phyloP scores from a whole-genome alignment of 2,797 vertebrate genomes.

The Hydrophis major region DNA sequence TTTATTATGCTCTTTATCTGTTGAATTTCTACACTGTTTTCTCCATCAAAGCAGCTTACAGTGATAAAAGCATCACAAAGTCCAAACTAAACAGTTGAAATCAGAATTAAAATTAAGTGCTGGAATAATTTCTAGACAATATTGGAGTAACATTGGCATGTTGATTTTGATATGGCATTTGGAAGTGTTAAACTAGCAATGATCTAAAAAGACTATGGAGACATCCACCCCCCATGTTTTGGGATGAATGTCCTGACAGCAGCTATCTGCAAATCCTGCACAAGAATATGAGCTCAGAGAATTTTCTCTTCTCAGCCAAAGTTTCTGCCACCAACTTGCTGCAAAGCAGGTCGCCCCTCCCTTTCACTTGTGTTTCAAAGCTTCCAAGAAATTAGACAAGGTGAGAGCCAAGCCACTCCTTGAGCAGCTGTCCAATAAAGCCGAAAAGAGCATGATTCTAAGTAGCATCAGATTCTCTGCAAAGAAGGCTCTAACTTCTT shows the following conservation, averaged over 20 bases:
- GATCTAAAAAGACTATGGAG: not conserved
- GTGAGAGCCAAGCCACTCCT: slow-evolving; percentile 36
- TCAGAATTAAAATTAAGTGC: not conserved
- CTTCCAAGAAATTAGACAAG: slow-evolving; percentile 60
- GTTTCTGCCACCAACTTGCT: slow-evolving; percentile 30
- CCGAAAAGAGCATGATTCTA: slow-evolving; percentile 23
- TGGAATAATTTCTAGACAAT: not conserved
- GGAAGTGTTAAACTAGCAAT: not conserved
- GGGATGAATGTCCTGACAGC: not conserved
- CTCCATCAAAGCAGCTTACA: not conserved
- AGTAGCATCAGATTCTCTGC: slow-evolving; percentile 23
- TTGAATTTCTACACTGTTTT: not conserved
- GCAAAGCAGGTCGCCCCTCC: slow-evolving; percentile 15
- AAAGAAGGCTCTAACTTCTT: slow-evolving; percentile 52
- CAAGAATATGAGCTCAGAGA: slow-evolving; percentile 42
- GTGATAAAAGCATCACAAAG: not conserved
- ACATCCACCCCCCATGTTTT: not conserved
- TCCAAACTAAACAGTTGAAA: not conserved
- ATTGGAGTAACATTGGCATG: not conserved
- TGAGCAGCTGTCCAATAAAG: slow-evolving; percentile 29
- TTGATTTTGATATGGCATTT: not conserved
- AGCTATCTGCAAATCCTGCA: not conserved
- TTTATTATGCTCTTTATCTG: not conserved
- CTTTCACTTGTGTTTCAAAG: slow-evolving; percentile 38
- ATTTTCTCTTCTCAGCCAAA: slow-evolving; percentile 27